Evolutionary conservation across 2,888 invertebrate species (phyloP), one percentile per base, ranked within the genome.

Genomic region (Spisula solida): DNA sequence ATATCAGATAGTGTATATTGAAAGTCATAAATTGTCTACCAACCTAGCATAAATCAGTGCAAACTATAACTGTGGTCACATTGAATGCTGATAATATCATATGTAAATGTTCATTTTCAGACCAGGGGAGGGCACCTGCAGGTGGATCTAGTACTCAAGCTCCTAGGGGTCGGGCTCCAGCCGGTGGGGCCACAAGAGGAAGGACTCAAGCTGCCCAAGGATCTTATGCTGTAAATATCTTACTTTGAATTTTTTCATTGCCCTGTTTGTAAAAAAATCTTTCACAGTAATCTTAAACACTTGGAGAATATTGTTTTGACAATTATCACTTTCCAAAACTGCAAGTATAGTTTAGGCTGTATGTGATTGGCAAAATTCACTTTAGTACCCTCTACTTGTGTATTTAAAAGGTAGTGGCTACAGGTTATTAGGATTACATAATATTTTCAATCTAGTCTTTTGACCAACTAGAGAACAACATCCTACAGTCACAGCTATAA

Each of bases 181-280:
- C 82, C 91, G 93, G 85, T 91, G 93, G 88, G 91, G 93, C 85
- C 86, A 34, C 85, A 47, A 81, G 70, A 51, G 82, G 85, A 20
- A 51, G 85, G 34, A 14, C 90, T 85, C 83, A 93, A 14, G 86
- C 92, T 48, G 87, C 90, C 20, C 88, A 83, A 85, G 83, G 85
- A 29, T 81, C 86, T 25, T 91, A 92, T 85, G 90, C 90, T 90
- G 94, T 94, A 90, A 83, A 88, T 87, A 41, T 75, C 29, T 81
- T 55, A 16, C 29, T 81, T 81, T 20, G 6, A 1, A 10, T 25
- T 66, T 66, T 66, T 8, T 8, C 41, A 5, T 66, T 25, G 25
- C 6, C 25, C 60, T n/a, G n/a, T 56, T n/a, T 56, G 20, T 20
- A 20, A 25, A 66, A 66, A 66, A n/a, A 12, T 66, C 25, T 66